These are phyloP conservation scores for Caranx melampygus DNA, from an alignment of 2,113 vertebrate species.

Conservation along the genomic window DNA sequence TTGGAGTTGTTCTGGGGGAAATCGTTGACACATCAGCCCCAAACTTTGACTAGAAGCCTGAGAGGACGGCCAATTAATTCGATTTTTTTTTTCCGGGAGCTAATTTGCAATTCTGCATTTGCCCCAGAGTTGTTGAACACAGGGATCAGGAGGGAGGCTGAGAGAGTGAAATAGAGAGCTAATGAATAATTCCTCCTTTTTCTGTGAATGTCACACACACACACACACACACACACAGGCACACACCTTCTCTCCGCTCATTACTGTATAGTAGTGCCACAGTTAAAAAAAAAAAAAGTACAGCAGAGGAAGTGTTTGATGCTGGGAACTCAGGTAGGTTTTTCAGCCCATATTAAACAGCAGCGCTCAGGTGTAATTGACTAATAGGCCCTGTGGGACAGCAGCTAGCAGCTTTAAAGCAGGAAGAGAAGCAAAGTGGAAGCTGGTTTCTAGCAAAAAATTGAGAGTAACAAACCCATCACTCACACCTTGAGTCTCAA, in stretches of 20 bases:
- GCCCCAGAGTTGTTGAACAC: conserved; percentile 77
- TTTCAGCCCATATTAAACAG: conserved; percentile 78
- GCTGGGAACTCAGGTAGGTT: conserved; percentile 71
- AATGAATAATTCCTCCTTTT: conserved; percentile 80
- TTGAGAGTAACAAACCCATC: conserved; percentile 38
- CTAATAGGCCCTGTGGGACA: conserved; percentile 77
- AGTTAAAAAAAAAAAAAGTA: conserved; percentile 50
- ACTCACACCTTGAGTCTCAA: conserved; percentile 46
- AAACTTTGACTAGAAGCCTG: conserved; percentile 73
- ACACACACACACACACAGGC: not conserved
- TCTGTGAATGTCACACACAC: conserved; percentile 58
- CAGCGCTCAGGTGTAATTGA: conserved; percentile 77
- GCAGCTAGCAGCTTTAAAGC: conserved; percentile 14
- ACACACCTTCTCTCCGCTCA: conserved; percentile 49
- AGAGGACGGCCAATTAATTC: conserved; percentile 80
- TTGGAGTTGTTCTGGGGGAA: conserved; percentile 34
- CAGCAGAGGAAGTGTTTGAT: conserved; percentile 77
- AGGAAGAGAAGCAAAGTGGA: conserved; percentile 27
- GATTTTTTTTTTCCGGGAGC: conserved; percentile 64
- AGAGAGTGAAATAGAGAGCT: conserved; percentile 64
- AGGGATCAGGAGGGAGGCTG: conserved; percentile 70
- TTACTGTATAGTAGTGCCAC: conserved; percentile 46
- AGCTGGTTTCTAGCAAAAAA: conserved; percentile 30
- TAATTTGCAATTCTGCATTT: conserved; percentile 81
- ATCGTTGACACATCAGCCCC: conserved; percentile 64